phyloP scores from a whole-genome alignment of 2,113 vertebrate genomes.

The Dipodomys ordii region DNA sequence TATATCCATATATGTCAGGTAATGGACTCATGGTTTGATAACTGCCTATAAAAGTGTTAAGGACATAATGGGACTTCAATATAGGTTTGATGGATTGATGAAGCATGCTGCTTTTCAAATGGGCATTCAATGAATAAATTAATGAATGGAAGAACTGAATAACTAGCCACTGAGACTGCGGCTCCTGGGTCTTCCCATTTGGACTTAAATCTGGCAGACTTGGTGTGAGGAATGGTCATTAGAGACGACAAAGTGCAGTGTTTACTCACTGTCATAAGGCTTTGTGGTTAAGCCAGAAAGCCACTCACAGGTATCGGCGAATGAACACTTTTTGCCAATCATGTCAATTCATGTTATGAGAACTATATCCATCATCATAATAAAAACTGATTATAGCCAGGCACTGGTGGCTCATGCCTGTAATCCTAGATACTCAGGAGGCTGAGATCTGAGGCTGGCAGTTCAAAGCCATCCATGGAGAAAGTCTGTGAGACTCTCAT shows the following conservation, averaged over 20 bases:
- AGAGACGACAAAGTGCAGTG: background rate
- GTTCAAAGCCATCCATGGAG: too few relatives aligned
- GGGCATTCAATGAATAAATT: slow-evolving; percentile 21
- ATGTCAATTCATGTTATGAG: slow-evolving; percentile 44
- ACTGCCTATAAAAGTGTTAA: slow-evolving; percentile 55
- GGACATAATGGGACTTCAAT: slow-evolving; percentile 51
- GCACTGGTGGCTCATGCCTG: too few relatives aligned
- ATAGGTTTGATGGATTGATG: slow-evolving; percentile 53
- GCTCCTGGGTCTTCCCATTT: background rate
- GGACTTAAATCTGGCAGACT: background rate
- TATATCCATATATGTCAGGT: background rate
- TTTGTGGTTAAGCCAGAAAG: slow-evolving; percentile 39
- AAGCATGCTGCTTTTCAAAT: slow-evolving; percentile 42
- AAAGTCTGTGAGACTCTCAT: too few relatives aligned
- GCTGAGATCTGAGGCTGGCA: too few relatives aligned
- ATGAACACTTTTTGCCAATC: slow-evolving; percentile 41
- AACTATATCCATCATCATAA: slow-evolving; percentile 20
- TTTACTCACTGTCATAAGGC: slow-evolving; percentile 21
- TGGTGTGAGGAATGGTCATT: background rate
- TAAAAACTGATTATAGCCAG: slow-evolving; percentile 45
- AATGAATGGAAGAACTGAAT: slow-evolving; percentile 20
- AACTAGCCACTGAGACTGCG: background rate
- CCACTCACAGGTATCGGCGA: slow-evolving; percentile 17
- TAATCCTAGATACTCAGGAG: too few relatives aligned
- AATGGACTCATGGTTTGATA: slow-evolving; percentile 55